Evolutionary conservation across 2,888 invertebrate species (phyloP).

Genomic region (Parelbella ahira): DNA sequence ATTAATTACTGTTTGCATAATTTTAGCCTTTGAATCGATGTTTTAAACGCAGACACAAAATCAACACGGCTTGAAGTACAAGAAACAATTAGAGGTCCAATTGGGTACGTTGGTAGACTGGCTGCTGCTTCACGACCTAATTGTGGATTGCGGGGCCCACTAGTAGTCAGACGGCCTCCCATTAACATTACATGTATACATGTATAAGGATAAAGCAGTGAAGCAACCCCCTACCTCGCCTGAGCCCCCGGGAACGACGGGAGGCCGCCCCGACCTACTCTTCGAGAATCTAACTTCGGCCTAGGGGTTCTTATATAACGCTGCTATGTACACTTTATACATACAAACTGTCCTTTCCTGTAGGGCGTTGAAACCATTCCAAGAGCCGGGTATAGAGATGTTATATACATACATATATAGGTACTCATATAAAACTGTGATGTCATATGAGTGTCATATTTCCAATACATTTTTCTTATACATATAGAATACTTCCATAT

Average conservation of each 20-base stretch:
- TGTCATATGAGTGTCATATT: too few relatives aligned
- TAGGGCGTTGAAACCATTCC: constrained; percentile 24
- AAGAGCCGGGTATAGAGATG: constrained; percentile 17
- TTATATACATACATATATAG: too few relatives aligned
- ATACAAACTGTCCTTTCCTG: constrained; percentile 22
- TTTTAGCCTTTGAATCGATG: too few relatives aligned
- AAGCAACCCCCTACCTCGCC: constrained; percentile 44
- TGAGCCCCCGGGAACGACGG: constrained; percentile 53
- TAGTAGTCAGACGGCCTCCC: constrained; percentile 29
- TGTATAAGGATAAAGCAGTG: constrained; percentile 30
- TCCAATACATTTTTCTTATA: too few relatives aligned
- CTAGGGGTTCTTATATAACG: constrained; percentile 28
- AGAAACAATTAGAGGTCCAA: constrained; percentile 27
- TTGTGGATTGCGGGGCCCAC: constrained; percentile 29
- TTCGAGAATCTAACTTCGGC: constrained; percentile 32
- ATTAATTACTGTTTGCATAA: too few relatives aligned
- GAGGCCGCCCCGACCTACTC: constrained; percentile 52
- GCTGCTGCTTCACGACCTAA: constrained; percentile 31
- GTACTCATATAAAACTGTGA: too few relatives aligned
- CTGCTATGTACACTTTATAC: constrained; percentile 16
- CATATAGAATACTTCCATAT: too few relatives aligned
- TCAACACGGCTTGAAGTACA: not conserved
- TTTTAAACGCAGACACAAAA: too few relatives aligned
- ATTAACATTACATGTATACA: constrained; percentile 28
- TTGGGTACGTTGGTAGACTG: constrained; percentile 24